These are phyloP conservation scores for Naso thynnoides DNA, from an alignment of 2,797 vertebrate species.

Conservation along the genomic window DNA sequence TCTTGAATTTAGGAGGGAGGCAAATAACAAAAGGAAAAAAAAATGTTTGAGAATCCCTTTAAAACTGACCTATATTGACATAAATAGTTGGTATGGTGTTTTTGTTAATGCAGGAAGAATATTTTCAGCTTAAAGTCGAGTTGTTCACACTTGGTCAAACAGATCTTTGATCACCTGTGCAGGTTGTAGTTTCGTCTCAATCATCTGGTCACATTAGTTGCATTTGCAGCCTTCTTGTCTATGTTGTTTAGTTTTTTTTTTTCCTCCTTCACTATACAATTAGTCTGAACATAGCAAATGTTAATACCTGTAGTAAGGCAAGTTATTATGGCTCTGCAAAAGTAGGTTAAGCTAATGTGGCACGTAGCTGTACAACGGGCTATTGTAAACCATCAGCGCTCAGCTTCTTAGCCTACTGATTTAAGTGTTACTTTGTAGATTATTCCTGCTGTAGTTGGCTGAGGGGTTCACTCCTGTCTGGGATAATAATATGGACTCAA, in stretches of 20 bases:
- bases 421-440: slow-evolving; percentile 54
- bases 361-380: slow-evolving; percentile 52
- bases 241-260: not conserved
- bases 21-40: too few species aligned
- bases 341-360: slow-evolving; percentile 60
- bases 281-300: slow-evolving; percentile 19
- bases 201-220: slow-evolving; percentile 6
- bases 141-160: not conserved
- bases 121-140: not conserved
- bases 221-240: not conserved
- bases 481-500: slow-evolving; percentile 46
- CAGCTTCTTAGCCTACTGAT: slow-evolving; percentile 70
- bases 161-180: not conserved
- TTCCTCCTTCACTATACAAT: slow-evolving; percentile 2
- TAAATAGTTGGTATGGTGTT: not conserved
- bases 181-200: not conserved
- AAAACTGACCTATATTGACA: not conserved
- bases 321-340: slow-evolving; percentile 38
- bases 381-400: slow-evolving; percentile 60
- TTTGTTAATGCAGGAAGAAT: not conserved
- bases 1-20: too few species aligned
- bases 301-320: slow-evolving; percentile 51
- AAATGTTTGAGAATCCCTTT: not conserved
- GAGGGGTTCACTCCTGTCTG: slow-evolving; percentile 27
- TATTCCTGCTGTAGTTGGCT: slow-evolving; percentile 44